Base-by-base conservation (phyloP, 2,113 vertebrate genomes). In the Forbesichthys papilliferus region DNA sequence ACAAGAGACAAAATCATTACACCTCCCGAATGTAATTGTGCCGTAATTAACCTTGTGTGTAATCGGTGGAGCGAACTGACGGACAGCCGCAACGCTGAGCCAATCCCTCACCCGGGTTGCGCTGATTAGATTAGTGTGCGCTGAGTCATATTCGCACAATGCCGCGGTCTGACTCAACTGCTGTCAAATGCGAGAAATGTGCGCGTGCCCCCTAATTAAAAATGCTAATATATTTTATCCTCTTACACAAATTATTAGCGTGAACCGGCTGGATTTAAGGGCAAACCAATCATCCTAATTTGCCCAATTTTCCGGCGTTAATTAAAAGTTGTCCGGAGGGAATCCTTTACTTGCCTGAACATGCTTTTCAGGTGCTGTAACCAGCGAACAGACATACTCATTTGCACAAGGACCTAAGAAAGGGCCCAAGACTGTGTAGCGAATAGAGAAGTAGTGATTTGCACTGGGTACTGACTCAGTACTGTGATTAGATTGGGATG, bases 171-270 rank as follows among this genome's bases (percentile, higher is more conserved):
- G 73, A 86, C 74, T 83, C 84, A 87, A 89, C 91, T 91, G 86
- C 90, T 92, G 89, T 84, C 85, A 80, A 82, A 86, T 69, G 83
- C 59, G 80, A 75, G 48, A 73, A 69, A 82, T 60, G 69, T 66
- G 64, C 77, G 62, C 80, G 73, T 82, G 68, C 81, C 55, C 36
- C 36, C 66, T 75, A 76, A 84, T 89, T 85, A 87, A 85, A 88
- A 73, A 91, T 88, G 84, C 75, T 87, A 88, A 92, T 90, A 58
- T 71, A 68, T 78, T 79, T 89, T 62, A 90, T 89, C 81, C 85
- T 83, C 84, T 87, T 86, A 83, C 60, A 76, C 20, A 14, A 82
- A 85, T 84, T 83, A 82, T 68, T 79, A 62, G 68, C 18, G 65
- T 73, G 69, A 71, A 74, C 67, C 58, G 71, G 51, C 51, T 47